phyloP scores from a whole-genome alignment of 2,888 invertebrate genomes.

The Fragum fragum region DNA sequence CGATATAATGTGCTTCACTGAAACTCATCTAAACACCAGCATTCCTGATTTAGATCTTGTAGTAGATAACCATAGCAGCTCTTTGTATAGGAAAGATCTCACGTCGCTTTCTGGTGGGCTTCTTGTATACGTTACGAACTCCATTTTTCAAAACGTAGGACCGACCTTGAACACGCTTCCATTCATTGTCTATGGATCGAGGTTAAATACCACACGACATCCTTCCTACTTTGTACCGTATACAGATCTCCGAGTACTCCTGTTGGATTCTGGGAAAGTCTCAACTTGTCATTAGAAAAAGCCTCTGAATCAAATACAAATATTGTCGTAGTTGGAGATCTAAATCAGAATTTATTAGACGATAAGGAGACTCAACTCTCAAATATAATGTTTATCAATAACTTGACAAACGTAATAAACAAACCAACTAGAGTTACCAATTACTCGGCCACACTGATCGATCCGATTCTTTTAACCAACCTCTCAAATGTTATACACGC shows the following conservation, averaged over 20 bases:
- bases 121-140: constrained; percentile 3
- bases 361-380: background rate
- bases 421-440: background rate
- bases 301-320: background rate
- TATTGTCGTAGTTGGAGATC: constrained; percentile 7
- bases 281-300: background rate
- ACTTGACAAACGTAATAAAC: constrained; percentile 7
- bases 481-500: background rate
- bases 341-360: background rate
- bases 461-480: constrained; percentile 17
- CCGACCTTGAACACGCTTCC: background rate
- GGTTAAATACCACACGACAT: background rate
- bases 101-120: constrained; percentile 17
- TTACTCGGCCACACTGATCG: constrained; percentile 7
- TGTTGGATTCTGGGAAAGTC: background rate
- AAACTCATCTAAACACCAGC: background rate
- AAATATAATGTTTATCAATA: background rate
- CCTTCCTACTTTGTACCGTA: background rate
- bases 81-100: background rate
- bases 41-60: background rate
- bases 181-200: constrained; percentile 16
- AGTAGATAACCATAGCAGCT: background rate
- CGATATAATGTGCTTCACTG: constrained; percentile 25
- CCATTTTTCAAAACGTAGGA: background rate
- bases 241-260: constrained; percentile 2